Base-by-base conservation (phyloP, 2,888 invertebrate species). In the Unio delphinus region DNA sequence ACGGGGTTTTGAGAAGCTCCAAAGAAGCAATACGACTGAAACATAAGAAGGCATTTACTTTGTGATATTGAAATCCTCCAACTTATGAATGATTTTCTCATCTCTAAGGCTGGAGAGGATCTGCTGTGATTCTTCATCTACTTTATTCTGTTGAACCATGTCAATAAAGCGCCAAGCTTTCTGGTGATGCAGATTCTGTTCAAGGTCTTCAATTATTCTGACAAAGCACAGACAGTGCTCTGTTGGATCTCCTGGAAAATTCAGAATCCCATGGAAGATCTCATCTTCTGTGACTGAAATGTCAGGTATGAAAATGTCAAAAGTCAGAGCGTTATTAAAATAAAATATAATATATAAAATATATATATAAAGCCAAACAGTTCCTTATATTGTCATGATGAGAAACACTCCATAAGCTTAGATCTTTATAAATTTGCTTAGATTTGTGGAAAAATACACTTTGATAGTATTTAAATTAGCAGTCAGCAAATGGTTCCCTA, bases 211-310 rank as follows among this genome's bases (percentile, higher is more conserved):
- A 59, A 83, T 82, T 30, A 83, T 80, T 18, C 83, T 67, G 18
- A 83, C 72, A 70, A 82, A 81, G 66, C 83, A 84, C 34, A 84
- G 30, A 57, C 83, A 82, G 62, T 78, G 74, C 17, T 82, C 75
- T 8, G 70, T 70, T 0, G 79, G 76, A 62, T 80, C 78, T 11
- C 72, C 77, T 5, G 72, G 74, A 2, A 75, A 57, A n/a, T 76
- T 72, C 3, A 85, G 69, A 20, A 84, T 69, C 0, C 85, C 85
- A 60, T 72, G 68, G 34, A 76, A 69, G 18, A 82, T 78, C 64
- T 85, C 85, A 20, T 76, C 79, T 61, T 83, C 83, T 4, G 83
- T 83, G 28, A 83, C 85, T 84, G 72, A 3, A 73, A 72, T 17
- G 55, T 30, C 30, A 18, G 34, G 28, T n/a, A 28, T 18, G 26